These are phyloP conservation scores for Takifugu ocellatus DNA, from an alignment of 2,797 vertebrate species.

Conservation along the genomic window DNA sequence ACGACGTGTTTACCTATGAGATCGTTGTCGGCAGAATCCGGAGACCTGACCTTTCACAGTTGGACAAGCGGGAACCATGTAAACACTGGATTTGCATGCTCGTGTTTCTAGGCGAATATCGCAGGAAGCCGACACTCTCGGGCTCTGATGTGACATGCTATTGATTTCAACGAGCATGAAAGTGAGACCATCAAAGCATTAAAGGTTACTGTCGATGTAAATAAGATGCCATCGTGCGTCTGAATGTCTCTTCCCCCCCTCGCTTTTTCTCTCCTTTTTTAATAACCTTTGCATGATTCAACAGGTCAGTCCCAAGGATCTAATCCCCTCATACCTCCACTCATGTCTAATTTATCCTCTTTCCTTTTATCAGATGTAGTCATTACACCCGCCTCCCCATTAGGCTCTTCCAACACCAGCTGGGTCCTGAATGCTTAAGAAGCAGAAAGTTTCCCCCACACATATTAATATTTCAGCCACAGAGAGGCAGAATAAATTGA, in stretches of 20 bases:
- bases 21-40: conserved; percentile 42
- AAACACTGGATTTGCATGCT: conserved; percentile 64
- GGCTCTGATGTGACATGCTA: conserved; percentile 38
- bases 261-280: conserved; percentile 24
- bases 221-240: background rate
- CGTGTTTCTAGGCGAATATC: conserved; percentile 49
- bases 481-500: conserved; percentile 75
- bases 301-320: conserved; percentile 67
- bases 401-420: conserved; percentile 64
- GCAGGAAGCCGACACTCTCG: conserved; percentile 12
- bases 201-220: conserved; percentile 41
- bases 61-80: conserved; percentile 63
- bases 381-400: conserved; percentile 58
- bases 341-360: conserved; percentile 69
- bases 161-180: conserved; percentile 42
- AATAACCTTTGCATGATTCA: conserved; percentile 66
- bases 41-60: conserved; percentile 67
- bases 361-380: conserved; percentile 60
- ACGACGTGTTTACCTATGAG: conserved; percentile 61
- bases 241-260: conserved; percentile 15
- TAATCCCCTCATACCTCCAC: conserved; percentile 67
- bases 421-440: conserved; percentile 64
- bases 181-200: conserved; percentile 33
- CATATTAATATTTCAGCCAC: conserved; percentile 76
- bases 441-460: conserved; percentile 61